These are phyloP conservation scores for Stenodera caucasica DNA, from an alignment of 2,888 invertebrate species.

Conservation along the genomic window DNA sequence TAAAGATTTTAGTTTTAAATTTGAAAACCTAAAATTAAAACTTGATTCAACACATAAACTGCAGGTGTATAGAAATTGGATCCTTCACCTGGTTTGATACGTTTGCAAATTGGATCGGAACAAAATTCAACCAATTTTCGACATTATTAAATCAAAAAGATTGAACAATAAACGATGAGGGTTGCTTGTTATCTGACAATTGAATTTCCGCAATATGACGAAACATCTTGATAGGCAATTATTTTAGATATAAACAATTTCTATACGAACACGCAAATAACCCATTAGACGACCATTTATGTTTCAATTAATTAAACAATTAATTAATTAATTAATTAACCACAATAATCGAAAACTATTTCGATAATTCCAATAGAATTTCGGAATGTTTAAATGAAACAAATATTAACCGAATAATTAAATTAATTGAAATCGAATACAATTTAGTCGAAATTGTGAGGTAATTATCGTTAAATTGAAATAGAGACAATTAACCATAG, in stretches of 20 bases:
- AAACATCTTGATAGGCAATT: not conserved
- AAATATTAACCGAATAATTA: not conserved
- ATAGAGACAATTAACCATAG: not conserved
- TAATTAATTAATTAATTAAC: conserved; percentile 22
- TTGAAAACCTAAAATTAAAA: not conserved
- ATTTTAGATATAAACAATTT: too few species aligned
- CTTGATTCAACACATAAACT: not conserved
- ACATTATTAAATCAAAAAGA: not conserved
- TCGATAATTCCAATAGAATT: too few species aligned
- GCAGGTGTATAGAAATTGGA: not conserved
- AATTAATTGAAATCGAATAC: conserved; percentile 3
- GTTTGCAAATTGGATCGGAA: too few species aligned
- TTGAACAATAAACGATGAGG: too few species aligned
- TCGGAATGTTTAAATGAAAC: too few species aligned
- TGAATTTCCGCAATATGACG: too few species aligned
- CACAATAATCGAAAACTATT: too few species aligned
- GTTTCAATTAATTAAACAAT: conserved; percentile 35
- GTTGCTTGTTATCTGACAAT: not conserved
- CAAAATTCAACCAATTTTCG: not conserved
- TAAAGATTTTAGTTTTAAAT: not conserved
- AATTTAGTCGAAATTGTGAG: not conserved
- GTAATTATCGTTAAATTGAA: not conserved
- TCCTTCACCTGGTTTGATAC: too few species aligned
- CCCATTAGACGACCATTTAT: conserved; percentile 34
- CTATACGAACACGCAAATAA: conserved; percentile 34